A percentile compares a stretch with the other conserved stretches of the same genome.
phyloP scores from a whole-genome alignment of 2,797 vertebrate genomes.

The Dendrocincla tyrannina region DNA sequence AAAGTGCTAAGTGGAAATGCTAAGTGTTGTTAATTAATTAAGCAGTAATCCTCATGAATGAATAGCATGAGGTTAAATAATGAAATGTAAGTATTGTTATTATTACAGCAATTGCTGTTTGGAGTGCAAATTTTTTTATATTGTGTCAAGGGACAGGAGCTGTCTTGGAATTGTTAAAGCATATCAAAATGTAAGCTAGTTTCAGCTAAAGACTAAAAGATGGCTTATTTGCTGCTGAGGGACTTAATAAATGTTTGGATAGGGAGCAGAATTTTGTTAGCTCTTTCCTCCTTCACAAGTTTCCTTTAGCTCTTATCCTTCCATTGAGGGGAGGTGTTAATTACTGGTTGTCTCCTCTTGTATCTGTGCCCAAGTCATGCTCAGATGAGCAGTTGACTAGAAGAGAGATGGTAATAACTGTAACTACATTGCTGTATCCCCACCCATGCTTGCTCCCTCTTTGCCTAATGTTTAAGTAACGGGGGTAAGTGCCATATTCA shows the following conservation, averaged over 20 bases:
- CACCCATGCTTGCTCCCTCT: neutral
- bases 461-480: neutral
- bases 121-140: neutral
- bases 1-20: slow-evolving; percentile 58
- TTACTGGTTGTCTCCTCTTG: neutral
- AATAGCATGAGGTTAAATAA: slow-evolving; percentile 68
- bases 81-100: slow-evolving; percentile 64
- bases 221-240: neutral
- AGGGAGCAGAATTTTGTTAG: neutral
- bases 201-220: neutral
- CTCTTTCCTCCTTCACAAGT: neutral
- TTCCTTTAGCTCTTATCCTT: neutral
- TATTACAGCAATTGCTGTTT: slow-evolving; percentile 55
- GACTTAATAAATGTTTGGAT: neutral
- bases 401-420: neutral
- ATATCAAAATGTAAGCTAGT: neutral
- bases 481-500: neutral
- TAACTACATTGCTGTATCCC: neutral
- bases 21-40: slow-evolving; percentile 72
- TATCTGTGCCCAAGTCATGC: neutral
- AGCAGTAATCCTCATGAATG: slow-evolving; percentile 38
- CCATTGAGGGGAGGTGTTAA: neutral
- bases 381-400: neutral
- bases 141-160: neutral
- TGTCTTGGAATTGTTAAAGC: neutral